Evolutionary conservation across 2,113 vertebrate genomes (phyloP).

Genomic region (Carlito syrichta): DNA sequence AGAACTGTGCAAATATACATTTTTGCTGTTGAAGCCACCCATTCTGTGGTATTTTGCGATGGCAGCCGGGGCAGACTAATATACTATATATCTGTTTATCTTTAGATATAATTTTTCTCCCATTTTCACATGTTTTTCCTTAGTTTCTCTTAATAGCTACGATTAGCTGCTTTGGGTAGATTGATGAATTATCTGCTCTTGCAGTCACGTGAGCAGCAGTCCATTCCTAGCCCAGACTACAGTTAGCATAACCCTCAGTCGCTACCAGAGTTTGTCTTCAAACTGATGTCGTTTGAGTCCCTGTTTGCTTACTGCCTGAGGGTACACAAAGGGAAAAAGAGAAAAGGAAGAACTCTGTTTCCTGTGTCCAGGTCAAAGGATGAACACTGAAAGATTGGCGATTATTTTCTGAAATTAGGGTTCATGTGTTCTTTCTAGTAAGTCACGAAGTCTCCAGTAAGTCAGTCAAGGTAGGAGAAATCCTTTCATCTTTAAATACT

Average conservation of each 20-base stretch:
- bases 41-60: not conserved
- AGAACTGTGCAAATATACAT: not conserved
- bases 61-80: not conserved
- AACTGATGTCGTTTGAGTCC: not conserved
- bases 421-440: not conserved
- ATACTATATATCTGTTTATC: not conserved
- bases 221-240: not conserved
- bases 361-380: not conserved
- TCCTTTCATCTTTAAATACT: not conserved
- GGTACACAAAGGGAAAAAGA: not conserved
- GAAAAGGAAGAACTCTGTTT: not conserved
- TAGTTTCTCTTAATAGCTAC: not conserved
- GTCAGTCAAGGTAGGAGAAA: not conserved
- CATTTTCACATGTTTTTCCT: not conserved
- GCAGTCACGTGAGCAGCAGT: not conserved
- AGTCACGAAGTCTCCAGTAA: not conserved
- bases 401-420: not conserved
- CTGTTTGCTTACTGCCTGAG: slow-evolving; percentile 10
- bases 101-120: not conserved
- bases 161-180: not conserved
- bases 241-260: not conserved
- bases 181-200: not conserved
- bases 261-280: not conserved
- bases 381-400: not conserved
- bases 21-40: not conserved